phyloP scores from a whole-genome alignment of 2,113 vertebrate genomes.

The Rhea pennata region DNA sequence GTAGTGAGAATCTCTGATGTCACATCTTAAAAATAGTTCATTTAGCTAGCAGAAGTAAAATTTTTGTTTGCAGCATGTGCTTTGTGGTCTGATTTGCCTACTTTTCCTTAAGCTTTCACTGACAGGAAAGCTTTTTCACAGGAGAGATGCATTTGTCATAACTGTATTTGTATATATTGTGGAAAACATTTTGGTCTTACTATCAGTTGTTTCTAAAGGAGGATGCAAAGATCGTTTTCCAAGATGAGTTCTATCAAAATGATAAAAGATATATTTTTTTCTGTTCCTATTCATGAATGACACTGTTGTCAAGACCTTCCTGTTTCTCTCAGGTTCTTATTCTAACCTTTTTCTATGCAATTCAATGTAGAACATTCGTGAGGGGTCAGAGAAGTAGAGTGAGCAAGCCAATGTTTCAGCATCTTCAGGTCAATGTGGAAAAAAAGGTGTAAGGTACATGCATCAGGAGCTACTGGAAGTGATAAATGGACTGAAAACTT shows the following conservation, averaged over 20 bases:
- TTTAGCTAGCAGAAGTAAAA: neutral
- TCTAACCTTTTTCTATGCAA: neutral
- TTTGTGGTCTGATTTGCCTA: neutral
- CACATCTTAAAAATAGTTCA: neutral
- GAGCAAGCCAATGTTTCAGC: neutral
- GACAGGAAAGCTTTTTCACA: neutral
- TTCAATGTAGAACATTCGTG: neutral
- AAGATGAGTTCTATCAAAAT: neutral
- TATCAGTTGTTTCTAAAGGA: neutral
- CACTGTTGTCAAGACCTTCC: rapidly evolving
- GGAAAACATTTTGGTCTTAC: neutral
- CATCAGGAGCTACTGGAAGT: neutral
- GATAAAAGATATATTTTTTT: neutral
- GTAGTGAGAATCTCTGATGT: neutral
- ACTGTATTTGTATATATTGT: neutral
- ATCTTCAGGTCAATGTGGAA: neutral
- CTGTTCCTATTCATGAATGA: neutral
- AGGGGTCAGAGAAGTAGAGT: neutral
- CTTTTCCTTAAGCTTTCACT: neutral
- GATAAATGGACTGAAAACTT: neutral
- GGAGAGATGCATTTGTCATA: neutral
- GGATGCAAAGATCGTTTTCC: neutral
- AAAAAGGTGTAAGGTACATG: neutral
- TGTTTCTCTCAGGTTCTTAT: neutral
- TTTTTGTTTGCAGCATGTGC: neutral